Percentiles rank a stretch among this genome's conserved stretches.
Conservation (phyloP, 2,113 vertebrate genomes). For the Mungos mungo region DNA sequence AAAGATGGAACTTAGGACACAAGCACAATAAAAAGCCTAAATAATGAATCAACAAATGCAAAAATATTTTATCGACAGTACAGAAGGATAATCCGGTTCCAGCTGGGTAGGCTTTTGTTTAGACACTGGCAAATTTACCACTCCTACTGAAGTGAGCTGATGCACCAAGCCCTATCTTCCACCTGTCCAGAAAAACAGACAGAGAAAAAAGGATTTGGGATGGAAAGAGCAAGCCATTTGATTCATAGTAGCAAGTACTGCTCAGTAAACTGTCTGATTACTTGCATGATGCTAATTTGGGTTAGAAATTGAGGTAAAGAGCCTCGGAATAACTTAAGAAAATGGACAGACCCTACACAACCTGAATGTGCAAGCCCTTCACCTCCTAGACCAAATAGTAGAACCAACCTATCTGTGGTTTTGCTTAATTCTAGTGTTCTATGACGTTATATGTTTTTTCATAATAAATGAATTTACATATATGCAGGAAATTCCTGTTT, state of each 20-base stretch:
- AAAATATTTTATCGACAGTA: neutral
- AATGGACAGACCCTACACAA: neutral
- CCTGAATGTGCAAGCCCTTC: neutral
- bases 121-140: neutral
- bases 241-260: neutral
- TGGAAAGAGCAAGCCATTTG: neutral
- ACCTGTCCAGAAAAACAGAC: neutral
- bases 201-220: neutral
- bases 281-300: neutral
- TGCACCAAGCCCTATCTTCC: neutral
- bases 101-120: neutral
- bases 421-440: neutral
- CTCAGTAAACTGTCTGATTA: neutral
- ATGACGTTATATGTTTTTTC: neutral
- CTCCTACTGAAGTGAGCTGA: neutral
- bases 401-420: neutral
- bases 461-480: neutral
- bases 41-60: neutral
- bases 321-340: neutral
- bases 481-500: neutral
- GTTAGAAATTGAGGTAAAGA: neutral
- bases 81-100: neutral
- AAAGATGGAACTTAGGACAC: neutral
- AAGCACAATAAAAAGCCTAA: neutral
- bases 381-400: neutral